Evolutionary conservation across 2,113 vertebrate species (phyloP).

Genomic region (Marmota flaviventris): DNA sequence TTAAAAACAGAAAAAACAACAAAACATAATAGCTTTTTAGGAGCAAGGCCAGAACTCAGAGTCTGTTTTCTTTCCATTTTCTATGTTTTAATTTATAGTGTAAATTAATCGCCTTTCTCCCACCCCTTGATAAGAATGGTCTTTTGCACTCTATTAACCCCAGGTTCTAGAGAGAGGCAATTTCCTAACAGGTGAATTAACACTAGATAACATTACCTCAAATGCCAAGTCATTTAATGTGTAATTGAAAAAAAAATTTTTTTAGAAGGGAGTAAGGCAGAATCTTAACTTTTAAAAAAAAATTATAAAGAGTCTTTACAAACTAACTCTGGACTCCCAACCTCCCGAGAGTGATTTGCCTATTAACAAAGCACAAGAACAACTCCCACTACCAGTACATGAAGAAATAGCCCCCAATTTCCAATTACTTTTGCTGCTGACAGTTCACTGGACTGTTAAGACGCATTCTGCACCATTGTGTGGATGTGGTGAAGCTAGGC

Average conservation of each 20-base stretch:
- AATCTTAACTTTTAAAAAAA: slow-evolving; percentile 80
- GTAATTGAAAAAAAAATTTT: slow-evolving; percentile 86
- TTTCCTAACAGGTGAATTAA: slow-evolving; percentile 89
- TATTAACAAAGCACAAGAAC: slow-evolving; percentile 87
- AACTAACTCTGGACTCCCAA: slow-evolving; percentile 85
- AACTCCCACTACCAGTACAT: slow-evolving; percentile 80
- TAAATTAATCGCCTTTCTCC: slow-evolving; percentile 88
- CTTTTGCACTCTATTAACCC: slow-evolving; percentile 92
- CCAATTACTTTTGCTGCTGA: slow-evolving; percentile 89
- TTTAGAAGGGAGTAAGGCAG: slow-evolving; percentile 70
- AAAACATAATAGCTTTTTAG: slow-evolving; percentile 82
- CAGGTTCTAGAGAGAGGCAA: slow-evolving; percentile 87
- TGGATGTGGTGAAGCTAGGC: slow-evolving; percentile 84
- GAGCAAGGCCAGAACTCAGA: slow-evolving; percentile 82
- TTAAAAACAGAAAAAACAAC: slow-evolving; percentile 77
- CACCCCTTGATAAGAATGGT: slow-evolving; percentile 86
- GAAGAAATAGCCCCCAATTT: slow-evolving; percentile 87
- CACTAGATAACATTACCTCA: slow-evolving; percentile 90
- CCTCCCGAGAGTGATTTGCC: slow-evolving; percentile 86
- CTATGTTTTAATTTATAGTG: slow-evolving; percentile 86
- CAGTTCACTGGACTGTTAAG: slow-evolving; percentile 90
- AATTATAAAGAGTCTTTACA: slow-evolving; percentile 87
- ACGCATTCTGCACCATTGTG: slow-evolving; percentile 85
- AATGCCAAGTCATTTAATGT: slow-evolving; percentile 92
- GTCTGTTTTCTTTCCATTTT: slow-evolving; percentile 86